These are phyloP conservation scores for Sebastes paucispinis DNA, from an alignment of 2,797 vertebrate species.

Conservation along the genomic window DNA sequence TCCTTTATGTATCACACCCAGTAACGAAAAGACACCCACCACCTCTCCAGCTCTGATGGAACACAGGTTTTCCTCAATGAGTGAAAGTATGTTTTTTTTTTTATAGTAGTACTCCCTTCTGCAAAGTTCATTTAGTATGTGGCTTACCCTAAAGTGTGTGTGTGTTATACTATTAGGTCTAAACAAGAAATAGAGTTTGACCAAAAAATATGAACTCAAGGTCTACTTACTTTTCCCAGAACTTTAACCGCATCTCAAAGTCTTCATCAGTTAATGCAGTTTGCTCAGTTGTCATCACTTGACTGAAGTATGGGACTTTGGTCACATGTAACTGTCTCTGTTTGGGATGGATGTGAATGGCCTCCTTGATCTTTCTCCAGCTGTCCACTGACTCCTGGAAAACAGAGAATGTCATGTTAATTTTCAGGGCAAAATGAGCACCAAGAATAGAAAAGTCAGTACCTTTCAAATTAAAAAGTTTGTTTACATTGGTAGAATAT, in stretches of 20 bases:
- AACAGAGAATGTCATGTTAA: neutral
- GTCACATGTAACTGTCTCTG: neutral
- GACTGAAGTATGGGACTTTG: neutral
- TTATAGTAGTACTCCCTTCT: neutral
- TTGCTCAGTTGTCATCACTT: neutral
- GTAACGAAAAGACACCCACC: neutral
- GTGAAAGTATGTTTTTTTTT: too few species aligned
- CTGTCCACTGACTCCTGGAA: neutral
- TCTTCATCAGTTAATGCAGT: neutral
- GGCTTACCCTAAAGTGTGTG: neutral
- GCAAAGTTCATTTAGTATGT: neutral
- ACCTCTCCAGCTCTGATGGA: neutral
- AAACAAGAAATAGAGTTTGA: neutral
- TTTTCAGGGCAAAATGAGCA: neutral
- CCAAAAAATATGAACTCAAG: neutral
- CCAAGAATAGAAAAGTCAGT: neutral
- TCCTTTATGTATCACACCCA: constrained; percentile 10
- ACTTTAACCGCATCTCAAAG: neutral
- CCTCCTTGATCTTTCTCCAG: neutral
- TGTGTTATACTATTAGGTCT: neutral
- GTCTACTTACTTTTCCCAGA: neutral
- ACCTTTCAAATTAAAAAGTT: neutral
- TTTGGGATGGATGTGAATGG: neutral
- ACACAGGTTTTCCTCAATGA: neutral
- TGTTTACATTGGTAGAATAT: neutral